These are phyloP conservation scores for Xestia rhomboidea DNA, from an alignment of 2,888 invertebrate genomes.

Conservation along the genomic window DNA sequence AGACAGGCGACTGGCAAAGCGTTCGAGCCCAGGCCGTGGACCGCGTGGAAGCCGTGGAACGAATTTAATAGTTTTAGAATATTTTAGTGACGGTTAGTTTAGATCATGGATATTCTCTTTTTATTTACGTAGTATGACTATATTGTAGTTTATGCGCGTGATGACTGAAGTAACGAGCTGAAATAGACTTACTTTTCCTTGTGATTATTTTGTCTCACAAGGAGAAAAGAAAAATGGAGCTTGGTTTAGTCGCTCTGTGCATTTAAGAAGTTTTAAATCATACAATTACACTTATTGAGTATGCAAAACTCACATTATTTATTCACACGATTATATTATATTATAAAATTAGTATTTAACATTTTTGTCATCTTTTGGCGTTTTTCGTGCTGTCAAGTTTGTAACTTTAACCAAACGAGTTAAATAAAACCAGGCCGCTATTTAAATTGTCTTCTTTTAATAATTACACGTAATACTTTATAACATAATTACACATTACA, in stretches of 20 bases:
- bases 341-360: conserved; percentile 8
- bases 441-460: conserved; percentile 90
- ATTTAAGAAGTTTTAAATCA: conserved; percentile 16
- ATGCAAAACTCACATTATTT: conserved; percentile 37
- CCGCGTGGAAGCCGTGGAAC: conserved; percentile 80
- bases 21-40: conserved; percentile 81
- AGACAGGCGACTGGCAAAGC: conserved; percentile 83
- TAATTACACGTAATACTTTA: conserved; percentile 90
- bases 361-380: conserved; percentile 12
- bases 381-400: conserved; percentile 29
- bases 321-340: conserved; percentile 25
- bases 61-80: conserved; percentile 69
- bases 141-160: conserved; percentile 25
- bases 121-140: conserved; percentile 22
- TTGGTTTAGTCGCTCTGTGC: conserved; percentile 6
- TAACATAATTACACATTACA: conserved; percentile 90
- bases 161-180: conserved; percentile 27
- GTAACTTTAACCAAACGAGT: not conserved
- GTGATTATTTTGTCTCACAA: conserved; percentile 16
- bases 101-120: conserved; percentile 60
- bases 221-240: conserved; percentile 24
- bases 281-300: conserved; percentile 25
- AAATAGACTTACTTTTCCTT: conserved; percentile 32
- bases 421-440: conserved; percentile 73
- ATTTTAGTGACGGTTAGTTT: conserved; percentile 50